Base-by-base conservation (phyloP, 1,140 invertebrate genomes). In the Steinernema khuongi region DNA sequence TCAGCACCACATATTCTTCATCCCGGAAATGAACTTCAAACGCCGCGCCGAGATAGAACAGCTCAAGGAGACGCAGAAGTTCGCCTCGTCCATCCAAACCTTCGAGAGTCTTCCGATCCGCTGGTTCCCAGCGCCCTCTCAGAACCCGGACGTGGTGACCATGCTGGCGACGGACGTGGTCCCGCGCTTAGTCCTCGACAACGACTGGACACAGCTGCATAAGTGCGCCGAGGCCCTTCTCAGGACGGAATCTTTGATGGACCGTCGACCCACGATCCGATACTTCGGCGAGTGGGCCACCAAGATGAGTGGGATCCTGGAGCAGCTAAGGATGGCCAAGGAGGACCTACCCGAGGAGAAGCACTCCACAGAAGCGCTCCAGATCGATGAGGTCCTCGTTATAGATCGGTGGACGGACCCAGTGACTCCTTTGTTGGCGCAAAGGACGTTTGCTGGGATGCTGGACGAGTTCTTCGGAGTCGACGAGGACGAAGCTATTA, bases 371-470 rank as follows among this genome's bases (percentile, higher is more conserved):
- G n/a, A n/a, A n/a, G n/a, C n/a, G 7, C 36, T 41, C 36, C 36
- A 41, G 36, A 41, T 41, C 1, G 72, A 77, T 70, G 19, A 74
- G 19, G 41, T 99, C 7, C 87, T 98, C 22, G 83, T 97, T 18
- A 85, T 97, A 0, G 94, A 97, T 87, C 88, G 96, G 32, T 90
- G 90, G 68, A 89, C 97, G 18, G 96, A 99, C 88, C 89, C 96
- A 68, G 88, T 98, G 2, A 93, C 93, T 32, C 93, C 94, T 1
- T 87, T 99, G 75, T 90, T 93, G 0, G 96, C 93, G 0, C 96
- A 99, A 82, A 88, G 97, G 19, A 98, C 95, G 0, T 99, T 98
- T 85, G 95, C 98, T 87, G 96, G 95, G 19, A 87, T 98, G 14
- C 94, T 99, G 79, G 96, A 96, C 88, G 92, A 94, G 88, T 89